A percentile compares a stretch with the other conserved stretches of the same genome.
phyloP scores from a whole-genome alignment of 1,140 invertebrate species.

The Drosophila pectinifera region DNA sequence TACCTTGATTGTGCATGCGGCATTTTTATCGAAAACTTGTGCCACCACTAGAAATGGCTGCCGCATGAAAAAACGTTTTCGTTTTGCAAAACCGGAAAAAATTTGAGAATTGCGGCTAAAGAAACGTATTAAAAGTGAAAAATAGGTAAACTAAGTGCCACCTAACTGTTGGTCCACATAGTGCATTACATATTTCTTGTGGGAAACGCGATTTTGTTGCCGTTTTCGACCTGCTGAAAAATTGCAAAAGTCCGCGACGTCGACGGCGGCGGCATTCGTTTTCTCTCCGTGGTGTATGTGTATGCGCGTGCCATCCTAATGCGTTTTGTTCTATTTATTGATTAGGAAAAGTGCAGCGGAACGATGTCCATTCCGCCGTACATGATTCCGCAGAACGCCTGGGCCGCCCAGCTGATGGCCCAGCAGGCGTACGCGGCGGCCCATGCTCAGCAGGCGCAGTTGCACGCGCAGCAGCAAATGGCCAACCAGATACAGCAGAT shows the following conservation, averaged over 20 bases:
- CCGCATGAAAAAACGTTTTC: conserved; percentile 67
- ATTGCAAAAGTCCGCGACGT: conserved; percentile 59
- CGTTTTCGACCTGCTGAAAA: conserved; percentile 27
- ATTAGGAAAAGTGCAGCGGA: conserved; percentile 44
- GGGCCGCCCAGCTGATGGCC: conserved; percentile 93
- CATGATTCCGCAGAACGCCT: conserved; percentile 92
- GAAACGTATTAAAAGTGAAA: conserved; percentile 29
- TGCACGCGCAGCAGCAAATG: conserved; percentile 89
- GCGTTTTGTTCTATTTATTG: conserved; percentile 34
- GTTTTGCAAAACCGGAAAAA: conserved; percentile 68
- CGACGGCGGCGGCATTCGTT: conserved; percentile 53
- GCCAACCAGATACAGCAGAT: conserved; percentile 89
- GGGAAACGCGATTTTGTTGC: neutral
- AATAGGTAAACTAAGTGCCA: conserved; percentile 41
- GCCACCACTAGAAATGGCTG: conserved; percentile 63
- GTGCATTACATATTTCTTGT: neutral
- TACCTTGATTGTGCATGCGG: neutral
- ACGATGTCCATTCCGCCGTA: conserved; percentile 90
- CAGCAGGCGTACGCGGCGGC: conserved; percentile 88
- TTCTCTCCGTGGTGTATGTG: conserved; percentile 25
- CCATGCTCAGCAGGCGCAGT: conserved; percentile 86
- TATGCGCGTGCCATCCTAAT: conserved; percentile 23
- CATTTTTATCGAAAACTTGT: conserved; percentile 20
- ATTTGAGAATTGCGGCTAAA: conserved; percentile 38
- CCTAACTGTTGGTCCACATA: neutral